These are phyloP conservation scores for Oscheius sp. DNA, from an alignment of 2,888 invertebrate species.

Conservation along the genomic window DNA sequence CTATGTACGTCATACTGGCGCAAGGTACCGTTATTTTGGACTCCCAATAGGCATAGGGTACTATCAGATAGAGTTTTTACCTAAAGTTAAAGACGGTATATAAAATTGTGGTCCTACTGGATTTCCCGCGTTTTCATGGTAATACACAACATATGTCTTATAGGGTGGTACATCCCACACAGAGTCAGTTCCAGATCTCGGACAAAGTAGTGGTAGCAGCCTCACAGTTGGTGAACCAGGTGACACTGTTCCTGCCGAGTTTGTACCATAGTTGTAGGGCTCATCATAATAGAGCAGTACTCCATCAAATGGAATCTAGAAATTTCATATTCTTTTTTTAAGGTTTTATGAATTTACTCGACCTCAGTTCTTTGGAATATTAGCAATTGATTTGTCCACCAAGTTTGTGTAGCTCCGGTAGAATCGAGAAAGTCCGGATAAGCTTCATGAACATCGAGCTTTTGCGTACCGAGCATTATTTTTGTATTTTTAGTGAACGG, in stretches of 20 bases:
- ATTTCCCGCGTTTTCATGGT: too few relatives aligned
- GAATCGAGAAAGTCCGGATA: conserved; percentile 63
- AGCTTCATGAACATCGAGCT: conserved; percentile 54
- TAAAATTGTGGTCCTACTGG: not conserved
- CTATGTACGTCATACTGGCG: too few relatives aligned
- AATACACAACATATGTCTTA: conserved; percentile 45
- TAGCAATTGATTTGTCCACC: conserved; percentile 47
- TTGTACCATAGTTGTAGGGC: too few relatives aligned
- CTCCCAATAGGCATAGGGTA: too few relatives aligned
- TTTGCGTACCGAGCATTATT: conserved; percentile 59
- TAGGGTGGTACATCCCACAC: conserved; percentile 56
- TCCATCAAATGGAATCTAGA: too few relatives aligned
- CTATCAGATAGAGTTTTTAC: too few relatives aligned
- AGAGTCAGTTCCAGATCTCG: conserved; percentile 47
- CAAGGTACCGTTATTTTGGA: too few relatives aligned
- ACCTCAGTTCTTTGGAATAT: conserved; percentile 23
- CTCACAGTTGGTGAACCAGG: conserved; percentile 29
- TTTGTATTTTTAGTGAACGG: conserved; percentile 51
- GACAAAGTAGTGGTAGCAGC: conserved; percentile 60
- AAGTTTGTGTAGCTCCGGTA: conserved; percentile 44
- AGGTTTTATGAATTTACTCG: too few relatives aligned
- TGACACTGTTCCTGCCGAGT: too few relatives aligned
- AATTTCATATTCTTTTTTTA: too few relatives aligned
- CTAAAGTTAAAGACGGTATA: not conserved
- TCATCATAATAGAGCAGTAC: too few relatives aligned